These are phyloP conservation scores for Adelognathus sp. DNA, from an alignment of 2,888 invertebrate genomes.

Conservation along the genomic window DNA sequence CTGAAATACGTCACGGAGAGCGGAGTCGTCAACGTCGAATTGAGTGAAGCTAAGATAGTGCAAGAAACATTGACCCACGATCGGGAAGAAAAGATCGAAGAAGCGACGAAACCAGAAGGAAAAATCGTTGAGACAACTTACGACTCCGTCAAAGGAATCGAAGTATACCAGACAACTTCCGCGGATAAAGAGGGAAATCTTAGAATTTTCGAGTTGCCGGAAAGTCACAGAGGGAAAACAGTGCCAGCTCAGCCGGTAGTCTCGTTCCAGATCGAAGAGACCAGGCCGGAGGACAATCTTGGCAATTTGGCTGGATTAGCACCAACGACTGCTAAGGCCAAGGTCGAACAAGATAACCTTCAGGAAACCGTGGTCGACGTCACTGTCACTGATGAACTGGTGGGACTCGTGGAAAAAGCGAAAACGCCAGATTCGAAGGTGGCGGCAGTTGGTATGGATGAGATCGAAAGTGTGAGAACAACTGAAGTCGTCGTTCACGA, in stretches of 20 bases:
- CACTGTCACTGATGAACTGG: constrained; percentile 83
- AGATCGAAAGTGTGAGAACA: constrained; percentile 81
- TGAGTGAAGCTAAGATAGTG: constrained; percentile 86
- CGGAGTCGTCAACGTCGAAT: constrained; percentile 82
- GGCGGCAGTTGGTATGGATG: constrained; percentile 80
- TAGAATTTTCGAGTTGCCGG: constrained; percentile 82
- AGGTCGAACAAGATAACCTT: constrained; percentile 77
- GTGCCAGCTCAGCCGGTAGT: constrained; percentile 82
- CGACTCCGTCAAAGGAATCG: constrained; percentile 85
- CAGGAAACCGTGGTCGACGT: constrained; percentile 83
- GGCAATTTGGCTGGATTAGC: constrained; percentile 80
- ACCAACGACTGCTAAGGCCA: constrained; percentile 80
- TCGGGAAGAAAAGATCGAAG: constrained; percentile 83
- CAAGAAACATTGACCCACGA: constrained; percentile 85
- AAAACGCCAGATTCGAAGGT: constrained; percentile 78
- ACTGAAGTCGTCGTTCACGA: constrained; percentile 82
- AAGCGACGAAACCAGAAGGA: constrained; percentile 76
- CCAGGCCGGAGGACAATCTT: constrained; percentile 80
- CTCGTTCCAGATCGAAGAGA: constrained; percentile 82
- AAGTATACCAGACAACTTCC: constrained; percentile 84
- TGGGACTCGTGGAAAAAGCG: constrained; percentile 79
- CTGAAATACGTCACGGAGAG: constrained; percentile 84
- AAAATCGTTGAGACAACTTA: constrained; percentile 81
- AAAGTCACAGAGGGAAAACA: constrained; percentile 82
- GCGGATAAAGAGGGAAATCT: constrained; percentile 86